phyloP scores from a whole-genome alignment of 2,888 invertebrate species.

The Cephus spinipes region DNA sequence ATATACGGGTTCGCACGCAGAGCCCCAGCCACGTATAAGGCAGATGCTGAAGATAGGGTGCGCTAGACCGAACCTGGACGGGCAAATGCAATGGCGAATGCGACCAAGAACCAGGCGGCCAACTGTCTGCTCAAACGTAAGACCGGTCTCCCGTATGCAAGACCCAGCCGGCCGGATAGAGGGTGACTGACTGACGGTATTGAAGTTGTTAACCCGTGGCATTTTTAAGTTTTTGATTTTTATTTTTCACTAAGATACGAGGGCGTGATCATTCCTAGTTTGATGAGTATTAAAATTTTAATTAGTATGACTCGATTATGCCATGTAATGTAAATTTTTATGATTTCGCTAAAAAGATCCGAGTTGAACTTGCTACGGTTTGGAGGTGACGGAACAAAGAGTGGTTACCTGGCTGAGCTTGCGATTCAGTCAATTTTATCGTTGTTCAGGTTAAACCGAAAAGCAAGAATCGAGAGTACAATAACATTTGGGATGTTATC shows the following conservation, averaged over 20 bases:
- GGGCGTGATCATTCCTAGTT: background rate
- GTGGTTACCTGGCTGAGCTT: background rate
- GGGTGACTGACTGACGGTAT: background rate
- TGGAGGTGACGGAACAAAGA: background rate
- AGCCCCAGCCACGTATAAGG: background rate
- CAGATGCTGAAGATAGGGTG: background rate
- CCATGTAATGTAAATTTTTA: background rate
- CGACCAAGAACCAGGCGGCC: background rate
- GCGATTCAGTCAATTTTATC: background rate
- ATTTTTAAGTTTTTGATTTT: background rate
- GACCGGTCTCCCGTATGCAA: background rate
- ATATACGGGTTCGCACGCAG: conserved; percentile 3
- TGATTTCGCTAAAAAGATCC: background rate
- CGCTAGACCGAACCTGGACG: background rate
- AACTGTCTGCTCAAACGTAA: background rate
- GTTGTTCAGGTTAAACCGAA: background rate
- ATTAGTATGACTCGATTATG: too few relatives aligned
- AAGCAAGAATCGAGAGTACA: background rate
- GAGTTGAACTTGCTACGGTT: background rate
- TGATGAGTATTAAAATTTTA: background rate
- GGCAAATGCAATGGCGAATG: background rate
- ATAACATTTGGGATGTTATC: background rate
- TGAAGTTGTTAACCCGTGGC: background rate
- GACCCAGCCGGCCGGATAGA: background rate
- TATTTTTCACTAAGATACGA: background rate